Conservation (phyloP, 2,797 vertebrate species). For the Poecilia wingei region DNA sequence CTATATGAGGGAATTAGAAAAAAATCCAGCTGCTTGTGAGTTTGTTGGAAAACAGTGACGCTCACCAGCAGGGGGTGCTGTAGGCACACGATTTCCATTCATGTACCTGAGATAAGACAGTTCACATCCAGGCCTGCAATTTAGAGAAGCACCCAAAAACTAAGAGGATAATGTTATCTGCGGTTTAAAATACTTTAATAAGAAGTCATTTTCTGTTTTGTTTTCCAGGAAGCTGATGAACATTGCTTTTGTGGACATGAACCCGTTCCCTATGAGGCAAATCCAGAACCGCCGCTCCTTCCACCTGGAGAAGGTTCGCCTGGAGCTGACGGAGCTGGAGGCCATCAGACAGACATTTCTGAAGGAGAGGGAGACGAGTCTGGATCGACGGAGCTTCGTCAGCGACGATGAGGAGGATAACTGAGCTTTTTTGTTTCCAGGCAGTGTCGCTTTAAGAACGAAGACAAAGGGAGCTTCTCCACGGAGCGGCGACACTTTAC, state of each 20-base stretch:
- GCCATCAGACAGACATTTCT: constrained; percentile 95
- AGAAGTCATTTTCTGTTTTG: background rate
- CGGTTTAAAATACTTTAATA: background rate
- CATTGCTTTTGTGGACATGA: constrained; percentile 95
- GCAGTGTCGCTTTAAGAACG: background rate
- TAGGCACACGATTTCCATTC: background rate
- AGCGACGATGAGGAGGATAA: constrained; percentile 96
- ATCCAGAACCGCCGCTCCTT: constrained; percentile 93
- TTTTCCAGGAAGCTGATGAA: constrained; percentile 88
- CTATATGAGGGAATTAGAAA: background rate
- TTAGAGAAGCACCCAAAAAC: background rate
- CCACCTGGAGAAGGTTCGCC: constrained; percentile 96
- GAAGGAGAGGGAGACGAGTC: constrained; percentile 87
- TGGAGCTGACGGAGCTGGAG: constrained; percentile 94
- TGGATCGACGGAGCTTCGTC: constrained; percentile 88
- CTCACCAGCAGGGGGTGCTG: constrained; percentile 2
- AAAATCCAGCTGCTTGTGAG: background rate
- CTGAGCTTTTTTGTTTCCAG: constrained; percentile 42
- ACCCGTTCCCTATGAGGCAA: constrained; percentile 94
- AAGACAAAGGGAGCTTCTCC: constrained; percentile 33
- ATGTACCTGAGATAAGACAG: background rate
- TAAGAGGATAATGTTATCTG: background rate
- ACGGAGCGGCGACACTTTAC: background rate
- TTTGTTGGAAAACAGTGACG: background rate
- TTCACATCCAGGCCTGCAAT: background rate